Evolutionary conservation across 2,888 invertebrate species (phyloP), one percentile per base, ranked within the genome.

Genomic region (Sialis lutaria): DNA sequence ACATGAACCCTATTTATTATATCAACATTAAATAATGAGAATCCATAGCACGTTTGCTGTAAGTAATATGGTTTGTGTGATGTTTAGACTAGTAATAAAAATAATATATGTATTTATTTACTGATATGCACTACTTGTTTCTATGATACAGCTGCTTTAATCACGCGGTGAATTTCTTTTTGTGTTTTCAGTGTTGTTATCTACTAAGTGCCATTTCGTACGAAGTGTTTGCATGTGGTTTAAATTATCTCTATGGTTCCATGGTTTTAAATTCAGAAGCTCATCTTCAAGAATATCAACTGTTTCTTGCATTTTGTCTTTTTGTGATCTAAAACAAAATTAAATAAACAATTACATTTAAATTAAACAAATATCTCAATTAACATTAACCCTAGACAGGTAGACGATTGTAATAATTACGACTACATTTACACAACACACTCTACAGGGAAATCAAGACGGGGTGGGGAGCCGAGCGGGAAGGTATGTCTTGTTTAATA

Each of bases 181-280:
- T 8, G 35, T 35, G 42, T 42, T 42, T 35, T 34, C 12, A 34
- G 44, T 13, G 12, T 32, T 35, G 7, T 13, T 44, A 33, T 32
- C 32, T 44, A 45, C 30, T 31, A 45, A 31, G 9, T 59, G 51
- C 64, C 63, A 64, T 50, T 58, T 56, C 5, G 61, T 57, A 48
- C 63, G 53, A 33, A 62, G 53, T 31, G 55, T 56, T n/a, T 57
- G 58, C 61, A 62, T 62, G 48, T 61, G 62, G 44, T 59, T 54
- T 37, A 62, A 52, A 48, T 63, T 63, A 48, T 62, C 58, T 35
- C 56, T 50, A 50, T 62, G 62, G 30, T 58, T 61, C 66, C 66
- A 65, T 8, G 65, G 65, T 50, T 65, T 66, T 45, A 65, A 52
- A 46, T 60, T 60, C 45, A 60, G 56, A 48, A 66, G 54, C 51